Percentiles rank a stretch among this genome's conserved stretches.
These are phyloP conservation scores for Anhinga rufa DNA, from an alignment of 2,113 vertebrate genomes.

Conservation along the genomic window DNA sequence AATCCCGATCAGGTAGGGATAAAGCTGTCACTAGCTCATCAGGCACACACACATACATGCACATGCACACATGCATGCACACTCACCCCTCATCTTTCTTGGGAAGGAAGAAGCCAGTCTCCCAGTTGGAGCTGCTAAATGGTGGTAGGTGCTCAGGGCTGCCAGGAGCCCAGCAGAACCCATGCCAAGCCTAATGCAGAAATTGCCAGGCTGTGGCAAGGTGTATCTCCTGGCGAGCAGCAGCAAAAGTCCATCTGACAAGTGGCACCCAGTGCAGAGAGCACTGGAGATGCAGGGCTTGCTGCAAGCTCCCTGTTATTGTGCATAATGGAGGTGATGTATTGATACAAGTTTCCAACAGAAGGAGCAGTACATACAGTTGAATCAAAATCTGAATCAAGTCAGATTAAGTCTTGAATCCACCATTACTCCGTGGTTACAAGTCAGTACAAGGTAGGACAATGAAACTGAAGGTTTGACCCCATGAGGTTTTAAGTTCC, in stretches of 20 bases:
- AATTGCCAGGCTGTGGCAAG: not conserved
- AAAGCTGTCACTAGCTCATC: not conserved
- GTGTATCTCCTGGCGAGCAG: not conserved
- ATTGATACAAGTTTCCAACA: not conserved
- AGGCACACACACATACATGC: not conserved
- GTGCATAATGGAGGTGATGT: not conserved
- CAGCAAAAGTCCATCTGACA: not conserved
- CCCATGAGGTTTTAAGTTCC: not conserved
- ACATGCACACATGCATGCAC: rapidly evolving
- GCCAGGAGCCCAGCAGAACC: not conserved
- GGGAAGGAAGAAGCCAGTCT: not conserved
- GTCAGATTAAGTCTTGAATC: not conserved
- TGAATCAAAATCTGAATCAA: not conserved
- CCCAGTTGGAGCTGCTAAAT: not conserved
- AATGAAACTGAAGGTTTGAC: not conserved
- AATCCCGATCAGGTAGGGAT: not conserved
- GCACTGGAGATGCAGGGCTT: not conserved
- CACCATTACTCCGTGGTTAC: not conserved
- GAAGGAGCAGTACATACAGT: not conserved
- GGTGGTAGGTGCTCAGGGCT: not conserved
- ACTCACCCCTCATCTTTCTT: not conserved
- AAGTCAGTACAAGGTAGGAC: not conserved
- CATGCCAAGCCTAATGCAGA: not conserved
- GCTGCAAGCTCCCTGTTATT: rapidly evolving
- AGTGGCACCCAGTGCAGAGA: not conserved